phyloP scores from a whole-genome alignment of 2,888 invertebrate species.

The Zaprionus bogoriensis region DNA sequence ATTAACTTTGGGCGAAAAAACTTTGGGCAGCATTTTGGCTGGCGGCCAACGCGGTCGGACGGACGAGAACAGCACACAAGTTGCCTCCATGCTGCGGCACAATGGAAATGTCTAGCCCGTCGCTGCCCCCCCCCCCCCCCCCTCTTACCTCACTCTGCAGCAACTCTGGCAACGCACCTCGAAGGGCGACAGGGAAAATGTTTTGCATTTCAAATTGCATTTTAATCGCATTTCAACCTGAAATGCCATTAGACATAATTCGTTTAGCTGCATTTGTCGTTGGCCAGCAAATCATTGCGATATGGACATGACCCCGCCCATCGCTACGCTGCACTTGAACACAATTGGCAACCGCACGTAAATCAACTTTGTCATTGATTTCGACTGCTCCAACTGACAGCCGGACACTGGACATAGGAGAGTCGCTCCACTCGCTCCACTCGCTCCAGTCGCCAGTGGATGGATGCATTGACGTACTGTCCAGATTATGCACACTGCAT shows the following conservation, averaged over 20 bases:
- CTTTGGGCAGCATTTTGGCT: conserved; percentile 27
- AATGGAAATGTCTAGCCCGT: conserved; percentile 9
- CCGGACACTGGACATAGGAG: conserved; percentile 2
- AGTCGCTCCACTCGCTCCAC: too few relatives aligned
- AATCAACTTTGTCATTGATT: conserved; percentile 75
- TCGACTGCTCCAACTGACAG: conserved; percentile 53
- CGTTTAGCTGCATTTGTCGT: conserved; percentile 75
- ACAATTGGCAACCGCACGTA: conserved; percentile 73
- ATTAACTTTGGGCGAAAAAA: conserved; percentile 34
- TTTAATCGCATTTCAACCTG: conserved; percentile 78
- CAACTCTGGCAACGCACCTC: conserved; percentile 24
- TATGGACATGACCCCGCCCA: conserved; percentile 39
- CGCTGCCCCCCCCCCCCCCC: not conserved
- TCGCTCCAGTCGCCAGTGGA: conserved; percentile 13
- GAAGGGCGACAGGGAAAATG: conserved; percentile 46
- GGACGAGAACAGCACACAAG: too few relatives aligned
- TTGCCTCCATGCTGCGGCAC: conserved; percentile 50
- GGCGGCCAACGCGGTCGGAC: conserved; percentile 37
- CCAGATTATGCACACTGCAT: conserved; percentile 66
- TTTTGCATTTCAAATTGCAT: conserved; percentile 77
- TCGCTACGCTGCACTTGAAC: conserved; percentile 53
- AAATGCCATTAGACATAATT: conserved; percentile 77
- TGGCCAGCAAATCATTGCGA: conserved; percentile 57
- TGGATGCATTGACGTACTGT: conserved; percentile 55
- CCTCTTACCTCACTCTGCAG: not conserved